Evolutionary conservation across 1,140 invertebrate genomes (phyloP).

Genomic region (Rhopalosiphum maidis): DNA sequence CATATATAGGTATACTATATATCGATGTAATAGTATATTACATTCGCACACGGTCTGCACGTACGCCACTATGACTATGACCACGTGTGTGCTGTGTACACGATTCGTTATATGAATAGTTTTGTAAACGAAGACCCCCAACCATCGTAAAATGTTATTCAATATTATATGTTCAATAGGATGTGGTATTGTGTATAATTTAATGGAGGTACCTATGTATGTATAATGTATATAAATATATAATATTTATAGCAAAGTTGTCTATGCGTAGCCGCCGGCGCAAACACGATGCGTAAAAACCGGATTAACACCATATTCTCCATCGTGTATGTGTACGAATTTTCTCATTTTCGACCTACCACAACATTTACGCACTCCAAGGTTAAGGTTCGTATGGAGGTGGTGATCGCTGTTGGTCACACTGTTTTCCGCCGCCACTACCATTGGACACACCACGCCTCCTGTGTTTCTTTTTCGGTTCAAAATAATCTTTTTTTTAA

Average conservation of each 20-base stretch:
- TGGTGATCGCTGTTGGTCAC: constrained; percentile 30
- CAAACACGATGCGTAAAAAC: not conserved
- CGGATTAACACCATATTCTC: not conserved
- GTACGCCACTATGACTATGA: not conserved
- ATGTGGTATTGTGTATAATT: not conserved
- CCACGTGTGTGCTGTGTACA: not conserved
- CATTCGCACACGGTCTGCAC: not conserved
- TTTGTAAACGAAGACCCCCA: not conserved
- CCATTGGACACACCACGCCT: not conserved
- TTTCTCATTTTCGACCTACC: constrained; percentile 48
- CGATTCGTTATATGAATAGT: not conserved
- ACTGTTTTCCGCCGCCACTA: not conserved
- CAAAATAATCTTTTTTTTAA: not conserved
- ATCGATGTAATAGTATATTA: not conserved
- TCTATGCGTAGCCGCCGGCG: not conserved
- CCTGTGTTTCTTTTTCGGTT: not conserved
- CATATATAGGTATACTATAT: not conserved
- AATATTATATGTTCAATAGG: not conserved
- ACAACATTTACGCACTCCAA: constrained; percentile 30
- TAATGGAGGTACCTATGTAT: not conserved
- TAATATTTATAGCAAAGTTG: not conserved
- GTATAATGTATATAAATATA: not conserved
- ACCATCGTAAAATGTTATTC: not conserved
- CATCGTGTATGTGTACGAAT: not conserved
- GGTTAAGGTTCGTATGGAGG: constrained; percentile 41